Percentiles rank a stretch among this genome's conserved stretches.
phyloP scores from a whole-genome alignment of 2,888 invertebrate species.

The Nematopogon swammerdamellus region DNA sequence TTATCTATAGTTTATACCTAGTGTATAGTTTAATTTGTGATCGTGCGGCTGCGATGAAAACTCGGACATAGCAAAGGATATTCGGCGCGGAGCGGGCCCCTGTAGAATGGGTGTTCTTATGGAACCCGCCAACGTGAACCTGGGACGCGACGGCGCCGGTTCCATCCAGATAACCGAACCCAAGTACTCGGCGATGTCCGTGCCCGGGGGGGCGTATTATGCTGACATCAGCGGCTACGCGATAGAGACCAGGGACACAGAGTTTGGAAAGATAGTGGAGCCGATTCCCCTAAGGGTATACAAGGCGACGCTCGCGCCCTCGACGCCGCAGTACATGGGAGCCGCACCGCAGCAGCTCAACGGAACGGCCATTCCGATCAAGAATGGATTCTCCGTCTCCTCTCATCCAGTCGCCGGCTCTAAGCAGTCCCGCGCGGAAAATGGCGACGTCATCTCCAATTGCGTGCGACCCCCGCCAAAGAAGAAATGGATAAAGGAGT shows the following conservation, averaged over 20 bases:
- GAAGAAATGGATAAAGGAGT: conserved; percentile 72
- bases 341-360: conserved; percentile 16
- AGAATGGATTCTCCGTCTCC: background rate
- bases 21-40: too few relatives aligned
- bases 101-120: conserved; percentile 52
- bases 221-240: conserved; percentile 38
- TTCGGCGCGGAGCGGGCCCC: background rate
- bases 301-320: conserved; percentile 17
- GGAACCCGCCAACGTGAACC: conserved; percentile 44
- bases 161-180: conserved; percentile 17
- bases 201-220: conserved; percentile 28
- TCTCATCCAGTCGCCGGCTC: background rate
- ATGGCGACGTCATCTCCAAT: conserved; percentile 3
- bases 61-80: too few relatives aligned
- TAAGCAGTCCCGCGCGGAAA: conserved; percentile 12
- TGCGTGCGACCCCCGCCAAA: conserved; percentile 56
- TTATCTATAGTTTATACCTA: too few relatives aligned
- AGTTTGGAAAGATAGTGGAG: conserved; percentile 39
- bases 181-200: background rate
- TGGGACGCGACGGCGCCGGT: conserved; percentile 37
- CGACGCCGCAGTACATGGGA: conserved; percentile 22
- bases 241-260: conserved; percentile 41
- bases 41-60: too few relatives aligned
- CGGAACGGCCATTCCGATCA: background rate
- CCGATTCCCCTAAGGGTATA: conserved; percentile 40